Evolutionary conservation across 1,140 invertebrate species (phyloP).

Genomic region (Conus betulinus): DNA sequence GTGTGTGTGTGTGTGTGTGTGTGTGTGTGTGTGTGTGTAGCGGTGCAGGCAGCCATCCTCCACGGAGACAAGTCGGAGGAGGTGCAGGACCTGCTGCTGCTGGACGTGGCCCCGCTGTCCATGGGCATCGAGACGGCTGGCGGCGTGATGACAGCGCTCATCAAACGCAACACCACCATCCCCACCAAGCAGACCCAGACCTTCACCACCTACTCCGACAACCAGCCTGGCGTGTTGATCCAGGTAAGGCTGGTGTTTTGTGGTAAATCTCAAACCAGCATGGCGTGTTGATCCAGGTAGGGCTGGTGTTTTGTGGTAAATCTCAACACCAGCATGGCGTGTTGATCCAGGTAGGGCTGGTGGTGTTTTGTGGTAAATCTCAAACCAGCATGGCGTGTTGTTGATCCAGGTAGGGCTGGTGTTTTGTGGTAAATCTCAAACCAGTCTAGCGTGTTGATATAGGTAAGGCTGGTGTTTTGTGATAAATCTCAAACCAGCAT

Average conservation of each 20-base stretch:
- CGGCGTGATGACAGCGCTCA: conserved; percentile 79
- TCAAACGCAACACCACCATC: conserved; percentile 70
- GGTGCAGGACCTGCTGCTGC: conserved; percentile 70
- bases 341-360: too few relatives aligned
- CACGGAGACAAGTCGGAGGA: conserved; percentile 59
- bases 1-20: too few relatives aligned
- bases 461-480: too few relatives aligned
- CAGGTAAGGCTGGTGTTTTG: conserved; percentile 71
- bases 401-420: too few relatives aligned
- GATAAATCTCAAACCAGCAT: conserved; percentile 80
- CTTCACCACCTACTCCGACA: conserved; percentile 76
- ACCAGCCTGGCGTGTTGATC: conserved; percentile 85
- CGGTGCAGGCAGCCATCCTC: conserved; percentile 77
- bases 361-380: too few relatives aligned
- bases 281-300: too few relatives aligned
- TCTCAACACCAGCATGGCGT: too few relatives aligned
- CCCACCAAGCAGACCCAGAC: conserved; percentile 69
- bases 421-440: too few relatives aligned
- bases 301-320: too few relatives aligned
- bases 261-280: too few relatives aligned
- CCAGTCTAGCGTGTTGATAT: too few relatives aligned
- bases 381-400: too few relatives aligned
- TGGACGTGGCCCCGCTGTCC: conserved; percentile 65
- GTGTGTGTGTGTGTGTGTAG: conserved; percentile 15
- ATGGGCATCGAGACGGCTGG: conserved; percentile 79